phyloP scores from a whole-genome alignment of 2,888 invertebrate genomes.

The Dryobotodes eremita region DNA sequence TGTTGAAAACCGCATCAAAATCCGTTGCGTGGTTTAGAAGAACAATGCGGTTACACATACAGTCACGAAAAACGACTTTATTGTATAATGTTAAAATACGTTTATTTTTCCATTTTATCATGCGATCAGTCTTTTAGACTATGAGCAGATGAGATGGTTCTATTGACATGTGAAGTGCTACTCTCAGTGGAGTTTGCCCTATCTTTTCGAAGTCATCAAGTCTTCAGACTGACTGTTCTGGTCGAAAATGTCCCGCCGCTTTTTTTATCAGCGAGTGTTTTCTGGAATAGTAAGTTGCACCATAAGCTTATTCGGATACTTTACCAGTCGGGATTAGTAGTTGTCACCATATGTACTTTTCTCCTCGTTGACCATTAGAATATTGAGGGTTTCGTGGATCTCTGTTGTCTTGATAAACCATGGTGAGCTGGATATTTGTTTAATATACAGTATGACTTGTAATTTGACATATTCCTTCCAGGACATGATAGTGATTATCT shows the following conservation, averaged over 20 bases:
- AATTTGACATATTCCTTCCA: too few species aligned
- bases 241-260: neutral
- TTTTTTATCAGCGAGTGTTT: neutral
- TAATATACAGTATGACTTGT: too few species aligned
- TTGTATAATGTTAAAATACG: too few species aligned
- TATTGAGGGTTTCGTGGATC: neutral
- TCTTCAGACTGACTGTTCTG: neutral
- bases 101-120: neutral
- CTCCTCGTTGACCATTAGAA: neutral
- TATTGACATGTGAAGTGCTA: neutral
- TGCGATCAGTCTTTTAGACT: neutral
- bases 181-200: neutral
- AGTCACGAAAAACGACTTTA: too few species aligned
- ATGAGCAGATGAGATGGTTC: neutral
- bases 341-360: neutral
- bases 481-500: too few species aligned
- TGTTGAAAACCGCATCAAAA: too few species aligned
- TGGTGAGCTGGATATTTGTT: too few species aligned
- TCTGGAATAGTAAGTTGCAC: neutral
- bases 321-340: neutral
- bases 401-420: too few species aligned
- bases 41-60: too few species aligned
- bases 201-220: neutral
- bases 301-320: neutral
- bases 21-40: too few species aligned